Conservation (phyloP, 2,888 invertebrate species). For the Troides helena region DNA sequence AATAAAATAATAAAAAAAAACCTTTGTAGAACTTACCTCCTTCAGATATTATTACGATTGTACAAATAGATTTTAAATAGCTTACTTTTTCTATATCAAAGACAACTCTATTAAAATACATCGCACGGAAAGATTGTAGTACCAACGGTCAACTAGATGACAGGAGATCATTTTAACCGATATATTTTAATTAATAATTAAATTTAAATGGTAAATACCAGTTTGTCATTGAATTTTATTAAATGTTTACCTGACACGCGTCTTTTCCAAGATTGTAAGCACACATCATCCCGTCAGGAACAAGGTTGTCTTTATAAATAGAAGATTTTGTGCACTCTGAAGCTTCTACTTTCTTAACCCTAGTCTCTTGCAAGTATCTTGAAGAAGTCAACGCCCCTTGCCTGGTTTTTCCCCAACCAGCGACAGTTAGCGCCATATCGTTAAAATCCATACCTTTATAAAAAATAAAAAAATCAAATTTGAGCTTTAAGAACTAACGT, state of each 20-base stretch:
- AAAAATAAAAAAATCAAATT: background rate
- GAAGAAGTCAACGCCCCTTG: conserved; percentile 65
- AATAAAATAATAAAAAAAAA: background rate
- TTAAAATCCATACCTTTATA: conserved; percentile 59
- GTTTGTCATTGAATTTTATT: background rate
- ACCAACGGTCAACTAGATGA: too few species aligned
- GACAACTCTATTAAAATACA: too few species aligned
- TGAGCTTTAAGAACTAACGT: too few species aligned
- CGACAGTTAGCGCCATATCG: conserved; percentile 57
- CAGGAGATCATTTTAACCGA: too few species aligned
- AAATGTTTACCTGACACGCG: conserved; percentile 80
- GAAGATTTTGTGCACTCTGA: conserved; percentile 56
- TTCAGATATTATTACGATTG: too few species aligned
- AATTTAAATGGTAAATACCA: background rate
- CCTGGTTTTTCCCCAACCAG: conserved; percentile 74
- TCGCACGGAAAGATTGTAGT: too few species aligned
- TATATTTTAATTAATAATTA: background rate
- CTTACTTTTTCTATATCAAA: too few species aligned
- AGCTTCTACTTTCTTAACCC: conserved; percentile 63
- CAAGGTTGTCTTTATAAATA: conserved; percentile 67
- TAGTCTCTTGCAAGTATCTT: conserved; percentile 72
- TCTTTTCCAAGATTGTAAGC: conserved; percentile 81
- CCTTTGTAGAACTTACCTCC: too few species aligned
- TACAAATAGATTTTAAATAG: too few species aligned
- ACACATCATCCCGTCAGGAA: conserved; percentile 77